These are phyloP conservation scores for Rhogogaster chlorosoma DNA, from an alignment of 2,888 invertebrate genomes.

Conservation along the genomic window DNA sequence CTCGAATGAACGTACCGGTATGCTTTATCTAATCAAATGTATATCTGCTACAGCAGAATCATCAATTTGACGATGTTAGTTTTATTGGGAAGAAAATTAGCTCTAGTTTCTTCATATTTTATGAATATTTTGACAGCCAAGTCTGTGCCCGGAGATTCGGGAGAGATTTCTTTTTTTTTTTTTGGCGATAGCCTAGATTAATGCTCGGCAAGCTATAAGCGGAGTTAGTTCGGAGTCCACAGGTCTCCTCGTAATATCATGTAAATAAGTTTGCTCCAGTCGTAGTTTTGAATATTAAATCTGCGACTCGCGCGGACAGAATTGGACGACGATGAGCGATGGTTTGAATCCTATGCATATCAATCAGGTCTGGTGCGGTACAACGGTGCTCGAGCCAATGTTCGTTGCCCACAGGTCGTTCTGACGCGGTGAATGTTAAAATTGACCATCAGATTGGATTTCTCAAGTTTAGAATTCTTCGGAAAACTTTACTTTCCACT, in stretches of 20 bases:
- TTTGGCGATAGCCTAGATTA: neutral
- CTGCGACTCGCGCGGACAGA: slow-evolving; percentile 48
- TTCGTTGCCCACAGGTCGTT: slow-evolving; percentile 48
- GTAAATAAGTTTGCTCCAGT: slow-evolving; percentile 49
- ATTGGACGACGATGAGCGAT: slow-evolving; percentile 51
- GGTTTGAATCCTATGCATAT: slow-evolving; percentile 50
- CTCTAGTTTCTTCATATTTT: neutral
- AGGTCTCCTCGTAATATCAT: slow-evolving; percentile 46
- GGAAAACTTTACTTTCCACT: neutral
- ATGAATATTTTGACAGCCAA: neutral
- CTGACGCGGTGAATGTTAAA: slow-evolving; percentile 32
- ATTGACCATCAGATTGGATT: slow-evolving; percentile 35
- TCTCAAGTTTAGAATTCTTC: slow-evolving; percentile 2
- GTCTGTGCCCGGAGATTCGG: neutral
- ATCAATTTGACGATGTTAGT: neutral
- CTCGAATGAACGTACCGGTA: neutral
- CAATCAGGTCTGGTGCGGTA: slow-evolving; percentile 45
- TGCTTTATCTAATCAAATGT: slow-evolving; percentile 16
- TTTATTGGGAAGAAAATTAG: neutral
- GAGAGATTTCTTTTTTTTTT: neutral
- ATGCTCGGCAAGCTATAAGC: neutral
- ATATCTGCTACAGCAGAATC: neutral
- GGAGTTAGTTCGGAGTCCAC: neutral
- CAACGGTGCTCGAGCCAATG: slow-evolving; percentile 28
- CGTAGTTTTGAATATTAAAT: slow-evolving; percentile 51